phyloP scores from a whole-genome alignment of 2,888 invertebrate species.

The Lacanobia wlatinum region DNA sequence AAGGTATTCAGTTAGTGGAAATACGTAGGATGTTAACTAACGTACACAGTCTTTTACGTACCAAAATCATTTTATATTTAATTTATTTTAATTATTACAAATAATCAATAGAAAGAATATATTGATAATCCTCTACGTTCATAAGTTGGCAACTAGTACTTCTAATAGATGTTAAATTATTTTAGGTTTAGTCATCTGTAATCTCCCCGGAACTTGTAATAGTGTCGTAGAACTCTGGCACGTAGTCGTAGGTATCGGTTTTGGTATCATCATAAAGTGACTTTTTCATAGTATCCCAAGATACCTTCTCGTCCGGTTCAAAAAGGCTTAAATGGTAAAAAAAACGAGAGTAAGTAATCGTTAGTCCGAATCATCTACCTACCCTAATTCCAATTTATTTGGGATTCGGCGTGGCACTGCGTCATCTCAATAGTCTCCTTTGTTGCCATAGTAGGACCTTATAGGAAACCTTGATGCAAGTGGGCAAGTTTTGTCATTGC shows the following conservation, averaged over 20 bases:
- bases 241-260: conserved; percentile 71
- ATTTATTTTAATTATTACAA: not conserved
- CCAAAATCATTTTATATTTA: conserved; percentile 3
- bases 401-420: too few species aligned
- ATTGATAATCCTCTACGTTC: not conserved
- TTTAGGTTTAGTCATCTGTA: fast-evolving
- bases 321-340: conserved; percentile 73
- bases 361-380: not conserved
- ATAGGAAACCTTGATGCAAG: too few species aligned
- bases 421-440: too few species aligned
- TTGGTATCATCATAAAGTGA: conserved; percentile 62
- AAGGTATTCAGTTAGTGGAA: not conserved
- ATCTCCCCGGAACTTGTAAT: conserved; percentile 28
- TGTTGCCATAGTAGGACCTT: too few species aligned
- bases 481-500: too few species aligned
- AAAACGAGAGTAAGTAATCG: not conserved
- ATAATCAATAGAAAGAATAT: not conserved
- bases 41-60: not conserved
- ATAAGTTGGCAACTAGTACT: not conserved
- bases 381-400: not conserved
- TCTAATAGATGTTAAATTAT: not conserved
- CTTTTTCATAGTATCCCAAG: conserved; percentile 74
- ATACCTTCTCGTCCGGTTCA: conserved; percentile 64
- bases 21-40: not conserved
- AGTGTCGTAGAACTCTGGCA: conserved; percentile 78